Evolutionary conservation across 2,888 invertebrate genomes (phyloP), one percentile per base, ranked within the genome.

Genomic region (Dicyrtoma fusca): DNA sequence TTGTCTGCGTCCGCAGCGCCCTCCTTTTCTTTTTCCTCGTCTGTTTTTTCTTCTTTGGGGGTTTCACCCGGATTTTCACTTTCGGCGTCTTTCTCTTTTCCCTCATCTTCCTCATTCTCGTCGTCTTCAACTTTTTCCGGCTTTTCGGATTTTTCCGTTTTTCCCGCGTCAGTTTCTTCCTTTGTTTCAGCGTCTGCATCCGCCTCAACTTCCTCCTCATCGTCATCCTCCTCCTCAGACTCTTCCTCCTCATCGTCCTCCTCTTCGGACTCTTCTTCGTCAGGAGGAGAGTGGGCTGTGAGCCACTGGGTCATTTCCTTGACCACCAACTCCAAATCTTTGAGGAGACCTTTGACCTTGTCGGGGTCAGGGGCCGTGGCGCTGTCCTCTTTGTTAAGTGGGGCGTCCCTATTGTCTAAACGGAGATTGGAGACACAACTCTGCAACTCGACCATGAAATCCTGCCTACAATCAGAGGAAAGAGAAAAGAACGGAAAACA

Each of bases 371-470:
- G 34, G 10, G 62, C 23, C 21, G 19, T 45, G 72, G 6, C 21
- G 51, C 11, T 44, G 55, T 49, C 25, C 61, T 55, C 17, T 23
- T 17, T 70, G 45, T 59, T 62, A 51, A n/a, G 51, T 63, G 57
- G n/a, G 3, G 55, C 75, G n/a, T 11, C 55, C 55, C 53, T 45
- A n/a, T 42, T 53, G 65, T 45, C 65, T 49, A 70, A 65, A 64
- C 75, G 74, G 47, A 78, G 66, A 49, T 74, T 72, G 34, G 74
- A 76, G 51, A 78, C 76, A 70, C 80, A 80, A 76, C 79, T 80
- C 77, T 80, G 80, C 78, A 80, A 78, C 77, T 79, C 80, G 70
- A 71, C 73, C 71, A 72, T 76, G 70, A 80, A 73, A 71, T 80
- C 79, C 72, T 79, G 76, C 75, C 80, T 81, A 74, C 34, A 78